A percentile compares a stretch with the other conserved stretches of the same genome.
phyloP scores from a whole-genome alignment of 2,797 vertebrate species.

The Lithobates sylvaticus region DNA sequence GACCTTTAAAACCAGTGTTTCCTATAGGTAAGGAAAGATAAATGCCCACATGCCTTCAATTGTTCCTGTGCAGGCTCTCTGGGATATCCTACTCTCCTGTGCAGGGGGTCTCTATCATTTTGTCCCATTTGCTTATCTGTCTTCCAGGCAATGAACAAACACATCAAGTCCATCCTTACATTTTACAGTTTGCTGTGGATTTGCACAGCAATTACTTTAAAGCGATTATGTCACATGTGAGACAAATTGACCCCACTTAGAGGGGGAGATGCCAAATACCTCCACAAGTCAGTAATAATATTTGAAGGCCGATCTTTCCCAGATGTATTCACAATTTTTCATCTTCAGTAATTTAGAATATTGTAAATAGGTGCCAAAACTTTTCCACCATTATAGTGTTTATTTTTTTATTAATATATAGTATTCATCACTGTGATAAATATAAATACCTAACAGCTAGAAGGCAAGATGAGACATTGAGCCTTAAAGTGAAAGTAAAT shows the following conservation, averaged over 20 bases:
- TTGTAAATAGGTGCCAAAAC: too few relatives aligned
- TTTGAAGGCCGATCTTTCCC: not conserved
- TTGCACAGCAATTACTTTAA: not conserved
- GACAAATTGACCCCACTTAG: not conserved
- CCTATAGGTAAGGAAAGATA: not conserved
- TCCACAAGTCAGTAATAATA: not conserved
- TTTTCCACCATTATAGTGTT: too few relatives aligned
- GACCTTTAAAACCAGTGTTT: not conserved
- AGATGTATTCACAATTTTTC: not conserved
- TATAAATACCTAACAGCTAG: too few relatives aligned
- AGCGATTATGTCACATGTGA: not conserved
- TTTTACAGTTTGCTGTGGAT: not conserved
- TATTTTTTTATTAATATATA: too few relatives aligned
- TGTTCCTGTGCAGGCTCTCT: not conserved
- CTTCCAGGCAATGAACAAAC: not conserved
- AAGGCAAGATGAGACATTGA: too few relatives aligned
- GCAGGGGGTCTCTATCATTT: not conserved
- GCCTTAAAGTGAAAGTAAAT: too few relatives aligned
- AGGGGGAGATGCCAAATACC: not conserved
- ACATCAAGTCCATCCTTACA: not conserved
- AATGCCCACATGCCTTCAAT: not conserved
- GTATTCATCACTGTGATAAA: too few relatives aligned
- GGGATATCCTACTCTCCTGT: not conserved
- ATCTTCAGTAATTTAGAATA: too few relatives aligned
- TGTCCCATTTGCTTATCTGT: not conserved